These are phyloP conservation scores for Phrixothrix hirtus DNA, from an alignment of 2,888 invertebrate species.

Conservation along the genomic window DNA sequence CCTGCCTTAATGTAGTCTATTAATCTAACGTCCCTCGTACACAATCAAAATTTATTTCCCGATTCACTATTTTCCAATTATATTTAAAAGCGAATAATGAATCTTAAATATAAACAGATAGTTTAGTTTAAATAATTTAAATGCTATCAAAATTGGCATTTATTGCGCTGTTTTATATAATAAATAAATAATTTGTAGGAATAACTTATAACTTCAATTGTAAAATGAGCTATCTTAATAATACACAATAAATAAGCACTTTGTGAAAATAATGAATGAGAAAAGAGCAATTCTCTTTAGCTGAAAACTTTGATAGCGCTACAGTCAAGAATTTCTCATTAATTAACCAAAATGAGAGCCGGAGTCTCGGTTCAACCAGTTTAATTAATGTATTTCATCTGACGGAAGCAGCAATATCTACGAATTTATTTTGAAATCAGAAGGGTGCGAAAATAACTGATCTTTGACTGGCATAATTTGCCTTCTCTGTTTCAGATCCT, in stretches of 20 bases:
- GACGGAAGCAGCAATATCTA: constrained; percentile 24
- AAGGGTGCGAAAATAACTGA: constrained; percentile 20
- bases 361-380: constrained; percentile 19
- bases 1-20: too few species aligned
- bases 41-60: too few species aligned
- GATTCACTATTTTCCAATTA: too few species aligned
- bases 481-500: too few species aligned
- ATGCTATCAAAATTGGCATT: too few species aligned
- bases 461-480: constrained; percentile 9
- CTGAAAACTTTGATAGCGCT: constrained; percentile 24
- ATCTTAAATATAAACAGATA: too few species aligned
- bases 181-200: constrained; percentile 11
- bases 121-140: too few species aligned
- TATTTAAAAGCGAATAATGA: too few species aligned
- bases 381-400: constrained; percentile 29
- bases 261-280: constrained; percentile 22
- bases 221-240: constrained; percentile 9
- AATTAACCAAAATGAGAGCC: constrained; percentile 27
- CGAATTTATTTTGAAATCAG: constrained; percentile 19
- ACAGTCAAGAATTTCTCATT: constrained; percentile 25
- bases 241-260: constrained; percentile 21
- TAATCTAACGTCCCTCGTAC: too few species aligned
- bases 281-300: constrained; percentile 20
- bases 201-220: constrained; percentile 12
- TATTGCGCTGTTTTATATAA: too few species aligned